Evolutionary conservation across 2,888 invertebrate genomes (phyloP).

Genomic region (Altica lythri): DNA sequence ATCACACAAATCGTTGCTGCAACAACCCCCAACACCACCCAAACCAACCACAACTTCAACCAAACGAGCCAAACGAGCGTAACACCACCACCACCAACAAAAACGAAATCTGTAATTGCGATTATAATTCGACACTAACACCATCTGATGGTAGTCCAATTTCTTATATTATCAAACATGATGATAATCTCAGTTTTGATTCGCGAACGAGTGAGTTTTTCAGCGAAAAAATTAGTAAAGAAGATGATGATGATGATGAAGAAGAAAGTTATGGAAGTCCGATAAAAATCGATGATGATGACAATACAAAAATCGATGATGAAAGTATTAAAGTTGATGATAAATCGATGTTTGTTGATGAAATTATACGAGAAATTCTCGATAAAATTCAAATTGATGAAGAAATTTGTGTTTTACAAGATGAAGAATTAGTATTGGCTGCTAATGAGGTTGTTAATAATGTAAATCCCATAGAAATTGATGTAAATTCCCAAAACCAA

Average conservation of each 20-base stretch:
- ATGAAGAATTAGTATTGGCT: slow-evolving; percentile 62
- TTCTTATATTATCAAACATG: slow-evolving; percentile 55
- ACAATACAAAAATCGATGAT: too few relatives aligned
- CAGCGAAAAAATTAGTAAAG: slow-evolving; percentile 66
- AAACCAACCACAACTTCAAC: too few relatives aligned
- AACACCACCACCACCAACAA: too few relatives aligned
- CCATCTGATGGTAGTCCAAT: slow-evolving; percentile 61
- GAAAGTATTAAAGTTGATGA: too few relatives aligned
- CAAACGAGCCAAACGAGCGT: slow-evolving; percentile 49
- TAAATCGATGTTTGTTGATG: too few relatives aligned
- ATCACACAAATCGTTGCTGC: slow-evolving; percentile 52
- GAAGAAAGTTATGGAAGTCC: slow-evolving; percentile 55
- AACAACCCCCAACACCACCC: too few relatives aligned
- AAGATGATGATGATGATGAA: too few relatives aligned
- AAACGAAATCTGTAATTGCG: slow-evolving; percentile 56
- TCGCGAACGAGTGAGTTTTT: slow-evolving; percentile 63
- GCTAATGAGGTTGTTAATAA: slow-evolving; percentile 60
- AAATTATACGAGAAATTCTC: too few relatives aligned
- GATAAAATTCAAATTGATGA: slow-evolving; percentile 27
- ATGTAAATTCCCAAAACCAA: too few relatives aligned
- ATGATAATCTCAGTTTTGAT: slow-evolving; percentile 61
- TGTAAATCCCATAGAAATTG: too few relatives aligned
- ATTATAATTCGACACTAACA: slow-evolving; percentile 57
- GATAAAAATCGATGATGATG: slow-evolving; percentile 47
- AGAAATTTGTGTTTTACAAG: slow-evolving; percentile 57